These are phyloP conservation scores for Aphrophora alni DNA, from an alignment of 2,888 invertebrate genomes.

Conservation along the genomic window DNA sequence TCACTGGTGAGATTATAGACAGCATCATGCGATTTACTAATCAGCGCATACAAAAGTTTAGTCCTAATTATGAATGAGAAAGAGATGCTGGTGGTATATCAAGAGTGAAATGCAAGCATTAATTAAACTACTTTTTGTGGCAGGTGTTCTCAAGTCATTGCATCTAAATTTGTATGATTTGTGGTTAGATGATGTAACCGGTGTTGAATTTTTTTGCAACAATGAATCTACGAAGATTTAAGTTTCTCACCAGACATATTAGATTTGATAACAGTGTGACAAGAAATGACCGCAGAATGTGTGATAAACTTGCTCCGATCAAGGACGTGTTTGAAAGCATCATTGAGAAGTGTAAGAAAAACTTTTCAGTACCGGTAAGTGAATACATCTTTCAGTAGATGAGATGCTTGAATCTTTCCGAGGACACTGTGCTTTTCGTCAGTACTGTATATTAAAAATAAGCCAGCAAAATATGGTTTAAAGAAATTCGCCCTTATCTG, in stretches of 20 bases:
- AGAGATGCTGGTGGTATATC: neutral
- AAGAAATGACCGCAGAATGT: too few relatives aligned
- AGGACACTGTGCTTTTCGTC: conserved; percentile 49
- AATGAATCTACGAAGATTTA: conserved; percentile 39
- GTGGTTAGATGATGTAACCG: conserved; percentile 30
- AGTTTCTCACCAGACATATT: too few relatives aligned
- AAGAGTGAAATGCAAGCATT: conserved; percentile 47
- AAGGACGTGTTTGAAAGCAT: conserved; percentile 52
- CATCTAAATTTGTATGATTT: too few relatives aligned
- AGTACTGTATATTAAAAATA: conserved; percentile 52
- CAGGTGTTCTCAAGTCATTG: conserved; percentile 42
- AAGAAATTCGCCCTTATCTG: conserved; percentile 53
- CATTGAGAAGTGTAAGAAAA: too few relatives aligned
- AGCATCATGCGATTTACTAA: too few relatives aligned
- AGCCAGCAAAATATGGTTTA: conserved; percentile 52
- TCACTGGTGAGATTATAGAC: too few relatives aligned
- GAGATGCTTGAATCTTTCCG: conserved; percentile 51
- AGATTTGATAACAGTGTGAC: too few relatives aligned
- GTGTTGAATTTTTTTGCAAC: conserved; percentile 29
- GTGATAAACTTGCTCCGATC: too few relatives aligned
- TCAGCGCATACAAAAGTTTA: too few relatives aligned
- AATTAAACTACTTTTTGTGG: conserved; percentile 25
- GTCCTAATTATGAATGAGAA: neutral
- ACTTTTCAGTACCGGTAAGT: conserved; percentile 44
- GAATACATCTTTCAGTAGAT: conserved; percentile 49